Base-by-base conservation (phyloP, 2,797 vertebrate species). In the Lateolabrax maculatus region DNA sequence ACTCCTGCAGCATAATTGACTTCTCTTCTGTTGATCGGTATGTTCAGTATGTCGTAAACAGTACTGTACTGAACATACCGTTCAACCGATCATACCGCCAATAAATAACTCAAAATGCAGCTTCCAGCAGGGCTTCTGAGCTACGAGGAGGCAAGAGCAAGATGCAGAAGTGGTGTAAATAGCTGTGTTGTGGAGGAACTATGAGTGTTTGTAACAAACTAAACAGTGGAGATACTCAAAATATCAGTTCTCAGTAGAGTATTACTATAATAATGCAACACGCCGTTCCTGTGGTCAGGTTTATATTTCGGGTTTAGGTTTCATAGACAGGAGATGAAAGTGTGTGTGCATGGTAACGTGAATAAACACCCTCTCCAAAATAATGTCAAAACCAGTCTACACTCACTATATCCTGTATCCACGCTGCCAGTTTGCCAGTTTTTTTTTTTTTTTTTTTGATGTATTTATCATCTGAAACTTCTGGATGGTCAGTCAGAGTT, bases 381-480 rank as follows among this genome's bases (percentile, higher is more conserved):
- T 36, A 56, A 37, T 48, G 55, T 65, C 63, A 21, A 36, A 65
- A 39, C 31, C 77, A 31, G 49, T 16, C n/a, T 9, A 5, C 6
- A 1, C 52, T 34, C 60, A 23, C 31, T 31, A n/a, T 23, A 23
- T 81, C 46, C 55, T 49, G 55, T 27, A 2, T 51, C n/a, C 3
- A 11, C 19, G 5, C 75, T 57, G 55, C 51, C 44, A 67, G 27
- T 58, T 43, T 8, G 18, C 18, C 29, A 4, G 1, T n/a, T 49
- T n/a, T n/a, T n/a, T n/a, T n/a, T n/a, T n/a, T n/a, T n/a, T n/a
- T n/a, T n/a, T 36, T 8, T 46, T 19, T 43, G 13, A 13, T 41
- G 9, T 64, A 77, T 76, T 67, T 34, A 75, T 74, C 53, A 44
- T 49, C 29, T 75, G 68, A 25, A 60, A 53, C 37, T 51, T 66